Evolutionary conservation across 2,797 vertebrate genomes (phyloP).

Genomic region (Peromyscus melanophrys): DNA sequence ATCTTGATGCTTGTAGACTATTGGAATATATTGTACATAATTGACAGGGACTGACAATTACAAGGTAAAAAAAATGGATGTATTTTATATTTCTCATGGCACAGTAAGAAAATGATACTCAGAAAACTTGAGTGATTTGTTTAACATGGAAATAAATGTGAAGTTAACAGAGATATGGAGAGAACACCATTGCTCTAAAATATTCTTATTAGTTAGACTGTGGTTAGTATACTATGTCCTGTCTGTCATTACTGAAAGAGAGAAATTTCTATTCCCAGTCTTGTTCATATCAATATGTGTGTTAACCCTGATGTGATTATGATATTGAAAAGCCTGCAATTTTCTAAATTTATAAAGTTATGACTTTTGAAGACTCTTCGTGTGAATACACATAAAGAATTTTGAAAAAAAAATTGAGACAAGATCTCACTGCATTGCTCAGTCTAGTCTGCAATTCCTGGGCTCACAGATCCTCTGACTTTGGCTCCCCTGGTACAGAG

Average conservation of each 20-base stretch:
- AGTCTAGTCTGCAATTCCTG: background rate
- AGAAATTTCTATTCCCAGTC: background rate
- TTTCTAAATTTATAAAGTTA: conserved; percentile 7
- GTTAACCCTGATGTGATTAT: background rate
- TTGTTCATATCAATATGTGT: background rate
- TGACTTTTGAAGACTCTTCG: background rate
- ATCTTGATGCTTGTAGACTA: background rate
- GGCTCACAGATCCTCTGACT: background rate
- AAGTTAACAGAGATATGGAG: conserved; percentile 23
- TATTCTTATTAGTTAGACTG: conserved; percentile 4
- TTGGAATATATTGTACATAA: conserved; percentile 52
- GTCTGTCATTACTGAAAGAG: conserved; percentile 3
- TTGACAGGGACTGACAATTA: conserved; percentile 37
- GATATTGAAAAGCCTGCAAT: background rate
- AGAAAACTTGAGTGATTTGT: conserved; percentile 57
- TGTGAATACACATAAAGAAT: background rate
- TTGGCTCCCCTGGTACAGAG: background rate
- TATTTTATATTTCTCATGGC: conserved; percentile 48
- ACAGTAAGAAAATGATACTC: background rate
- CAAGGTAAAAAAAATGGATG: conserved; percentile 29
- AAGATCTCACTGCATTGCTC: background rate
- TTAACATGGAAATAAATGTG: conserved; percentile 60
- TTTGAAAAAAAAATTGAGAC: background rate
- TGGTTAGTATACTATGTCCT: background rate
- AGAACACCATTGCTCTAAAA: background rate